Evolutionary conservation across 2,797 vertebrate genomes (phyloP), one percentile per base, ranked within the genome.

Genomic region (Centropyge bicolor): DNA sequence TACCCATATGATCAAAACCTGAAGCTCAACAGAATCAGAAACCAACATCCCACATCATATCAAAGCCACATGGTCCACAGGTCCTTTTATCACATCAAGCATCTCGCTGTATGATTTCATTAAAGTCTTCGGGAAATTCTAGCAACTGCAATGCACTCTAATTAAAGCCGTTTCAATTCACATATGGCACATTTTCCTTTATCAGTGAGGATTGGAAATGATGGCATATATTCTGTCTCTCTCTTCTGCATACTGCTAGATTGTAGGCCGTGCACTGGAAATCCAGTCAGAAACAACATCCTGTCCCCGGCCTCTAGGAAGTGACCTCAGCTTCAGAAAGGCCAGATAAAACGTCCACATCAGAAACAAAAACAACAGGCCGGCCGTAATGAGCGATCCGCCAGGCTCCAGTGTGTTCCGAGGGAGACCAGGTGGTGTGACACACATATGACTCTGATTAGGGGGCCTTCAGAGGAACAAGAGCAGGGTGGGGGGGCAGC

Each of bases 371-470:
- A 93, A 93, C 88, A 93, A 41, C 60, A 38, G 85, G 79, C 80
- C n/a, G 35, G 74, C 68, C 5, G 45, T 92, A 94, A 94, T 91
- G 91, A 94, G 92, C 86, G 78, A 64, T 84, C 83, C 88, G 17
- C 89, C 88, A 84, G 84, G 90, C 89, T 89, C 84, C 82, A 84
- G 83, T 75, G 89, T 92, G 90, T 84, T 91, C 89, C 91, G 91
- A 91, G 74, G 90, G 90, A 90, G 92, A 84, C 92, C 93, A 93
- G 93, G 93, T 94, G 94, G 91, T 92, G 90, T 90, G 90, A 93
- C 93, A 93, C 89, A 91, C 93, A 94, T 89, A 92, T 93, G 92
- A 94, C 87, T 93, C 90, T 93, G 91, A 94, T 93, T 93, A 93
- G 78, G 90, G 77, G 89, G 85, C 78, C 92, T 88, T 84, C 46